Evolutionary conservation across 2,797 vertebrate species (phyloP).

Genomic region (Notoglanidium macrostoma): DNA sequence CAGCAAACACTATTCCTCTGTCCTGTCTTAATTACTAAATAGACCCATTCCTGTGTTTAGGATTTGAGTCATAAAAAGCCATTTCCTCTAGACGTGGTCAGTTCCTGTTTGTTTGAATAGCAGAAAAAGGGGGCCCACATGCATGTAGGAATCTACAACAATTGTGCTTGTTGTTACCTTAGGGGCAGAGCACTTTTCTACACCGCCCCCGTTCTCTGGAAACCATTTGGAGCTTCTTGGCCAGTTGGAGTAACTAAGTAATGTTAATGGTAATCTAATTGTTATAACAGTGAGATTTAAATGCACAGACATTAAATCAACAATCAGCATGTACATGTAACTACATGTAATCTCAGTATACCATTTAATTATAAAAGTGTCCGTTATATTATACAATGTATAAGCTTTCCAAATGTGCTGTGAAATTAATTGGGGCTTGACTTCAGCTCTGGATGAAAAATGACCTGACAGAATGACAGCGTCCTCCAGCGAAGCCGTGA

Average conservation of each 20-base stretch:
- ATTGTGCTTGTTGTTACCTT: conserved; percentile 62
- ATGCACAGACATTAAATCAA: conserved; percentile 10
- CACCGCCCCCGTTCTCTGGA: conserved; percentile 63
- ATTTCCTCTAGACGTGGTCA: conserved; percentile 68
- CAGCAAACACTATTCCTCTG: conserved; percentile 60
- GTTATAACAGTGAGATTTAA: conserved; percentile 24
- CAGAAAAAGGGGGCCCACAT: conserved; percentile 62
- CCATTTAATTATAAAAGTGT: conserved; percentile 13
- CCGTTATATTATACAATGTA: background rate
- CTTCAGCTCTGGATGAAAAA: conserved; percentile 19
- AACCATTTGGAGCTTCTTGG: conserved; percentile 59
- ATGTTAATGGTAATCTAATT: conserved; percentile 49
- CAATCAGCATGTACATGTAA: conserved; percentile 24
- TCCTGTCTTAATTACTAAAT: conserved; percentile 72
- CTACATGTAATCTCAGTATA: conserved; percentile 35
- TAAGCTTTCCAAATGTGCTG: conserved; percentile 19
- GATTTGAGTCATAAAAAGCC: conserved; percentile 72
- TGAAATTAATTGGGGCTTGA: conserved; percentile 12
- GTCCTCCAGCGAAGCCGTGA: conserved; percentile 18
- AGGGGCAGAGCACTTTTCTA: conserved; percentile 60
- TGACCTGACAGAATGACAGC: background rate
- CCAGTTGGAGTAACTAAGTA: conserved; percentile 54
- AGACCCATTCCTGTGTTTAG: conserved; percentile 70
- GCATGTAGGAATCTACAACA: conserved; percentile 66
- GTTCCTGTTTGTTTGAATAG: conserved; percentile 64